phyloP scores from a whole-genome alignment of 2,797 vertebrate genomes.

The Amphiprion clarkii region DNA sequence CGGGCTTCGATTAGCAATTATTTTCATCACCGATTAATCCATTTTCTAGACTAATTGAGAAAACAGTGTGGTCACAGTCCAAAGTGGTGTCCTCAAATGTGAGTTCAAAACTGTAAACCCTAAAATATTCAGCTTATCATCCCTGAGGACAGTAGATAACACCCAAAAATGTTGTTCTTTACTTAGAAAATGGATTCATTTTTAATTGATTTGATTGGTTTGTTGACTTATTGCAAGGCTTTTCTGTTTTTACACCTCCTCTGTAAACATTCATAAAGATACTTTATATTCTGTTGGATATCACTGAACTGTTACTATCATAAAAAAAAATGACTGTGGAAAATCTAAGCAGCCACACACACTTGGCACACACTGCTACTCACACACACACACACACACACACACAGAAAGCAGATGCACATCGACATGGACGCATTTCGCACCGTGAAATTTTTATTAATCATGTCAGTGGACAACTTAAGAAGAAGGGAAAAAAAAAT shows the following conservation, averaged over 20 bases:
- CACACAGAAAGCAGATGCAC: constrained; percentile 52
- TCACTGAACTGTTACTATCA: not conserved
- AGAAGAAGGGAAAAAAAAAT: constrained; percentile 76
- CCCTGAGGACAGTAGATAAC: not conserved
- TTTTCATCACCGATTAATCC: not conserved
- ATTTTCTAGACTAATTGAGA: not conserved
- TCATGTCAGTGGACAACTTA: constrained; percentile 81
- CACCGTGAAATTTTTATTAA: constrained; percentile 84
- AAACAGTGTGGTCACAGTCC: not conserved
- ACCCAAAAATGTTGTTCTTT: not conserved
- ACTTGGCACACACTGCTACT: not conserved
- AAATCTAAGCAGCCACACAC: constrained; percentile 17
- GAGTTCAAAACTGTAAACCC: not conserved
- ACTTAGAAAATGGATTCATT: not conserved
- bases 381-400: constrained; percentile 11
- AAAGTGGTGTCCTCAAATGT: not conserved
- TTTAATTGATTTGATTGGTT: no score
- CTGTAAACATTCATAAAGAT: not conserved
- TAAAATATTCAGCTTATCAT: not conserved
- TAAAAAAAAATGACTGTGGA: not conserved
- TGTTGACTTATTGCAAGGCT: not conserved
- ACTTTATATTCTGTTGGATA: not conserved
- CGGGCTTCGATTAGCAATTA: not conserved
- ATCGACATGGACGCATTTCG: constrained; percentile 74
- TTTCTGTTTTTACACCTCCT: constrained; percentile 5